A percentile compares a stretch with the other conserved stretches of the same genome.
phyloP scores from a whole-genome alignment of 2,113 vertebrate genomes.

The Dolichotis patagonum region DNA sequence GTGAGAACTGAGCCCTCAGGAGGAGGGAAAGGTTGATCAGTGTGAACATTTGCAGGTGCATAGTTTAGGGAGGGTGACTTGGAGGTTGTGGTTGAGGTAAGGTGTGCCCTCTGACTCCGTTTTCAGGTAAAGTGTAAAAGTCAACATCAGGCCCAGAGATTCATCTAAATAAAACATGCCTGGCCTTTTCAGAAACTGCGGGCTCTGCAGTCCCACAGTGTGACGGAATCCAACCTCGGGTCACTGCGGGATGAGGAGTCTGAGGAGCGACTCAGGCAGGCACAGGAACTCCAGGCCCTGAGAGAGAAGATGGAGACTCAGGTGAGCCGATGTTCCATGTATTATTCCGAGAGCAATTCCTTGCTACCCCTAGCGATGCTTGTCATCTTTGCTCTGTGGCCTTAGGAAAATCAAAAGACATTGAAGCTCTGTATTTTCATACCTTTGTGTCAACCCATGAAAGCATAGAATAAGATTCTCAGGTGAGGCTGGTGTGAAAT shows the following conservation, averaged over 20 bases:
- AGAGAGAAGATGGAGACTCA: conserved; percentile 74
- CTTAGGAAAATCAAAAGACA: neutral
- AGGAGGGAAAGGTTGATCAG: neutral
- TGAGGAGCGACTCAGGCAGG: conserved; percentile 38
- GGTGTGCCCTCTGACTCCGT: neutral
- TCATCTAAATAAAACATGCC: neutral
- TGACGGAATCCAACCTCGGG: conserved; percentile 70
- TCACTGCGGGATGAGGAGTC: conserved; percentile 73
- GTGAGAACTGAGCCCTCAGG: neutral
- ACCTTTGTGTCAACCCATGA: neutral
- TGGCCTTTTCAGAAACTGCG: conserved; percentile 83
- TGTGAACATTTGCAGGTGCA: neutral
- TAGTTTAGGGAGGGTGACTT: neutral
- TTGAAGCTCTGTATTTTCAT: neutral
- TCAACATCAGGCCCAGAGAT: neutral
- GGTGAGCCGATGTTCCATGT: conserved; percentile 73
- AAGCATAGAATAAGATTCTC: neutral
- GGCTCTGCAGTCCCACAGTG: conserved; percentile 74
- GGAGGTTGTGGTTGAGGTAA: neutral
- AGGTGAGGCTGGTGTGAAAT: neutral
- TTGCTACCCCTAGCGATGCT: neutral
- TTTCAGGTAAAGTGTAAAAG: neutral
- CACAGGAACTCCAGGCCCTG: conserved; percentile 67
- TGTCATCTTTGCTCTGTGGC: neutral
- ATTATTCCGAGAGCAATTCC: neutral